These are phyloP conservation scores for Synergus japonicus DNA, from an alignment of 2,888 invertebrate species.

Conservation along the genomic window DNA sequence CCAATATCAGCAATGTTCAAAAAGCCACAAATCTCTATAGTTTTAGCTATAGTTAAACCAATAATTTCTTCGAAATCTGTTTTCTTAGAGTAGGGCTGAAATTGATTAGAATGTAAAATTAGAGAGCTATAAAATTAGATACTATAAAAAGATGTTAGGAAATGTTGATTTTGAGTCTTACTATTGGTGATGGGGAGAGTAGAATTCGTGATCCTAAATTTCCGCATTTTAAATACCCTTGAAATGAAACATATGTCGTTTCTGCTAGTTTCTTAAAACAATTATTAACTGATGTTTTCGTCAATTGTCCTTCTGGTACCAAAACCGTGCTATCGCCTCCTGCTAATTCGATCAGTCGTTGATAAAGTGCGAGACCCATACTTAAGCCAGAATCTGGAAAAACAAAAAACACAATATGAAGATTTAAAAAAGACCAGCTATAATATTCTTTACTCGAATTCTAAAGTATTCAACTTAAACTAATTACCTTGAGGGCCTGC, in stretches of 20 bases:
- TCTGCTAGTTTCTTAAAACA: constrained; percentile 83
- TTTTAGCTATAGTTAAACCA: constrained; percentile 83
- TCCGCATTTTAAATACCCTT: constrained; percentile 86
- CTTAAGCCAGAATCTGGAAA: constrained; percentile 69
- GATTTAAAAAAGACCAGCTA: constrained; percentile 19
- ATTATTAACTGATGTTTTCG: constrained; percentile 73
- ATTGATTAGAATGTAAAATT: constrained; percentile 42
- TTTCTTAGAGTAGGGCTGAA: constrained; percentile 80
- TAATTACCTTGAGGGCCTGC: constrained; percentile 82
- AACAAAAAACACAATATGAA: constrained; percentile 35
- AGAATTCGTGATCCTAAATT: constrained; percentile 85
- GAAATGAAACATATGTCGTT: constrained; percentile 85
- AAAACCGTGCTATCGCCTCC: constrained; percentile 83
- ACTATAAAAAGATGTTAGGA: constrained; percentile 30
- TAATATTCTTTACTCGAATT: constrained; percentile 1
- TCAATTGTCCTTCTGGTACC: constrained; percentile 80
- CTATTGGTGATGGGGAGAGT: constrained; percentile 87
- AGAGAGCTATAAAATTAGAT: neutral
- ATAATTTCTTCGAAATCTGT: constrained; percentile 82
- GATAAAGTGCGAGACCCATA: constrained; percentile 85
- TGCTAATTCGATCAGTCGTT: constrained; percentile 88
- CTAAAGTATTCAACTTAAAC: neutral
- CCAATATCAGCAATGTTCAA: constrained; percentile 91
- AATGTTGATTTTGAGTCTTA: constrained; percentile 65
- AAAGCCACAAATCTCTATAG: constrained; percentile 92